Evolutionary conservation across 2,113 vertebrate genomes (phyloP).

Genomic region (Cebidichthys violaceus): DNA sequence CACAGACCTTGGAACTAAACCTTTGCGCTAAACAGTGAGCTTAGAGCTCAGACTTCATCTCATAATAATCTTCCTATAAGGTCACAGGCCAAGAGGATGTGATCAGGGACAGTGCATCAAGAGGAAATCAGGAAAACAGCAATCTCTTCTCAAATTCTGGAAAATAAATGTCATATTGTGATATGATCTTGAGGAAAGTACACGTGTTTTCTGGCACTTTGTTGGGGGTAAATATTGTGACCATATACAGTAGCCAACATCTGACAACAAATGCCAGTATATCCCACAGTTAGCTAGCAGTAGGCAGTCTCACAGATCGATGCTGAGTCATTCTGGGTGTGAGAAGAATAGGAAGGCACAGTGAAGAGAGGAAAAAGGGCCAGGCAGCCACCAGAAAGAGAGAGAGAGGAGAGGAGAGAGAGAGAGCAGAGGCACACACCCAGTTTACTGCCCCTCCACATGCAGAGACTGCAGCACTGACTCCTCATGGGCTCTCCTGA

Average conservation of each 20-base stretch:
- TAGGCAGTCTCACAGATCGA: too few relatives aligned
- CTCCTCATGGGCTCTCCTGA: slow-evolving; percentile 30
- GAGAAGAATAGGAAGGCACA: neutral
- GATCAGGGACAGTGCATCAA: neutral
- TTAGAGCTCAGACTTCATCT: slow-evolving; percentile 1
- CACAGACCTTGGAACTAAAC: neutral
- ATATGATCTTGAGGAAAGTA: neutral
- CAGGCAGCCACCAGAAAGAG: neutral
- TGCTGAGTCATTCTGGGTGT: slow-evolving; percentile 8
- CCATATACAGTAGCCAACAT: too few relatives aligned
- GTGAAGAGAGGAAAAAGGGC: neutral
- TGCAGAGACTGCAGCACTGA: slow-evolving; percentile 53
- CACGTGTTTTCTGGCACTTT: neutral
- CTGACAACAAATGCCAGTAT: neutral
- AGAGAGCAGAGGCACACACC: neutral
- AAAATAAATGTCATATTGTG: neutral
- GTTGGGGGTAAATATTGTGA: neutral
- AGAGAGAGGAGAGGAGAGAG: neutral
- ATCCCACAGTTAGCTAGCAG: neutral
- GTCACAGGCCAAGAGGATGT: slow-evolving; percentile 7
- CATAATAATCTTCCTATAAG: slow-evolving; percentile 23
- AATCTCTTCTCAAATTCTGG: neutral
- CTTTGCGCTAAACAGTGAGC: slow-evolving; percentile 6
- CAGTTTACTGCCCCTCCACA: slow-evolving; percentile 9
- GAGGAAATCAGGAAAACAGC: neutral